Conservation (phyloP, 2,797 vertebrate genomes). For the Falco concolor region DNA sequence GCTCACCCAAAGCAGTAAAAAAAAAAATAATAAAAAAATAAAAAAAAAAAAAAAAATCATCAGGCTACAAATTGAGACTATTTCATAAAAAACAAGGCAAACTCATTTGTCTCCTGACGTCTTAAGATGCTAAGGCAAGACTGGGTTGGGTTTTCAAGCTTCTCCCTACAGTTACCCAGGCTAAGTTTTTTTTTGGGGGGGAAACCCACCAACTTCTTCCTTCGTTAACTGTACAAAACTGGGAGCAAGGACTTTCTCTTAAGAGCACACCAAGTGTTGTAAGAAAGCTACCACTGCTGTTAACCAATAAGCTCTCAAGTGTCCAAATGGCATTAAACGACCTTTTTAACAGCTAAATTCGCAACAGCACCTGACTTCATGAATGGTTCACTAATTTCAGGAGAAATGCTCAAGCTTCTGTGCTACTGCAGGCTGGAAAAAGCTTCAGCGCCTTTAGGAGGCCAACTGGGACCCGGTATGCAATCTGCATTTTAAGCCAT, state of each 20-base stretch:
- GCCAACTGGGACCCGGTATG: not conserved
- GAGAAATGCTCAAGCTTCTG: not conserved
- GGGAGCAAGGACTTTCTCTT: not conserved
- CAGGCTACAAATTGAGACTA: not conserved
- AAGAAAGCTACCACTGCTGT: not conserved
- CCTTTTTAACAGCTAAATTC: not conserved
- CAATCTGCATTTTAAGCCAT: slow-evolving; percentile 9
- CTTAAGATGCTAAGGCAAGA: not conserved
- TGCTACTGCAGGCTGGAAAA: not conserved
- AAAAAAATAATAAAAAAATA: not conserved
- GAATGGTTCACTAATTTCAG: not conserved
- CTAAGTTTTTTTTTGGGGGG: not conserved
- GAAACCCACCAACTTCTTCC: fast-evolving
- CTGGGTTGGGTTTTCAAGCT: not conserved
- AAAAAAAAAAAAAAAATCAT: not conserved
- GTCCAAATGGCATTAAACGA: not conserved
- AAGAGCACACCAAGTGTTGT: not conserved
- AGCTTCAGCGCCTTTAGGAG: not conserved
- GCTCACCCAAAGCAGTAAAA: not conserved
- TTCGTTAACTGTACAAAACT: not conserved
- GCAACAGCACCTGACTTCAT: not conserved
- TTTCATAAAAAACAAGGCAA: not conserved
- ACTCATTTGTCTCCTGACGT: not conserved
- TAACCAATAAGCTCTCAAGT: not conserved
- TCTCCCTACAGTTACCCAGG: not conserved